Conservation (phyloP, 2,797 vertebrate species). For the Gymnothorax reevesii region DNA sequence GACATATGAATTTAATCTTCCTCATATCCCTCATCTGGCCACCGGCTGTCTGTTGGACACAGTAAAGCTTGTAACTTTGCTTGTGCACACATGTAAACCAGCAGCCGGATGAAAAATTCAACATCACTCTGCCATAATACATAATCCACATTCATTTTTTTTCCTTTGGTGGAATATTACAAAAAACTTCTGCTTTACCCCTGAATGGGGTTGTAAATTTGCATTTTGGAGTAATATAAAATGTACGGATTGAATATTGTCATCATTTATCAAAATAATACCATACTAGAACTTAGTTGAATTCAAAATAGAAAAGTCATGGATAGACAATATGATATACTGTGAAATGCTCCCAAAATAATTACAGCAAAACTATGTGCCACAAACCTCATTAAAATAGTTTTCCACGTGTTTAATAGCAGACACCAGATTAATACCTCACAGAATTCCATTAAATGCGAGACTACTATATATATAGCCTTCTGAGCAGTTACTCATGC, state of each 20-base stretch:
- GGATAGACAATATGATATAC: neutral
- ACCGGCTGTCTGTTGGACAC: neutral
- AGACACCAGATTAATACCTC: neutral
- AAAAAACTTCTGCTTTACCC: neutral
- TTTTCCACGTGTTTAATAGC: neutral
- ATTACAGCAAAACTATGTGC: neutral
- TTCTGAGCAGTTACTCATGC: neutral
- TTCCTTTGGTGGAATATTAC: no score
- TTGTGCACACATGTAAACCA: neutral
- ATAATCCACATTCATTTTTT: no score
- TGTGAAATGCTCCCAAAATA: neutral
- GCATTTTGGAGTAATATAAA: neutral
- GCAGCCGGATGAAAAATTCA: neutral
- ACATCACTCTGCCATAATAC: neutral
- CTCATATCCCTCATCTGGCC: neutral
- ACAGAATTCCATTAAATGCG: neutral
- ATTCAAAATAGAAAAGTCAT: neutral
- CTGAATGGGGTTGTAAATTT: neutral
- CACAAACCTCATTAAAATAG: neutral
- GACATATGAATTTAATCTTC: neutral
- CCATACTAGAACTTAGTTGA: neutral
- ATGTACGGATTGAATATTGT: neutral
- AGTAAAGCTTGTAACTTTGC: neutral
- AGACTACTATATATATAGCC: neutral
- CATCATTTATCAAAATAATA: neutral